A percentile compares a stretch with the other conserved stretches of the same genome.
Evolutionary conservation across 2,113 vertebrate genomes (phyloP).

Genomic region (Sterrhoptilus dennistouni): DNA sequence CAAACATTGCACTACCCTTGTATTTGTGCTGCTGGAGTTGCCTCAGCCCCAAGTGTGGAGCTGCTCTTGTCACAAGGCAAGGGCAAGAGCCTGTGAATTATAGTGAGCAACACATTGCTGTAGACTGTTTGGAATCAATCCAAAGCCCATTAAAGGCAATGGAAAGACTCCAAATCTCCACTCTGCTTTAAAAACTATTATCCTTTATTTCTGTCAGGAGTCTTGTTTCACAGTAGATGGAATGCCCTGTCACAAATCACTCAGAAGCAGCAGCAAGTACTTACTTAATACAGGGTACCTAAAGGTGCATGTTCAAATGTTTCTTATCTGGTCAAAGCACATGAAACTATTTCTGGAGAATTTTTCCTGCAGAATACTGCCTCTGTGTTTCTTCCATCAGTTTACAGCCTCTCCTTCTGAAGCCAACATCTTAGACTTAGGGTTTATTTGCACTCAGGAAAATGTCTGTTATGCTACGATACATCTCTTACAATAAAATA

Average conservation of each 20-base stretch:
- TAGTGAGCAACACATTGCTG: not conserved
- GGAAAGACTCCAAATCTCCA: not conserved
- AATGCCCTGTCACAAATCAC: not conserved
- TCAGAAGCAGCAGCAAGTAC: not conserved
- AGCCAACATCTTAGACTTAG: not conserved
- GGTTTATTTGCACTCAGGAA: not conserved
- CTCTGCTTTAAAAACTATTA: not conserved
- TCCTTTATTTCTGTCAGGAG: not conserved
- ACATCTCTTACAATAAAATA: not conserved
- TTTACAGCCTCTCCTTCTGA: constrained; percentile 22
- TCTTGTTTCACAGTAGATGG: not conserved
- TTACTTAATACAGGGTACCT: not conserved
- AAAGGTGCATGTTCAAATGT: not conserved
- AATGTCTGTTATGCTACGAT: not conserved
- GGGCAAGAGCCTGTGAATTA: not conserved
- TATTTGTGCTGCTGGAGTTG: not conserved
- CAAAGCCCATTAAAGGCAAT: constrained; percentile 26
- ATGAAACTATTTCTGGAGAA: not conserved
- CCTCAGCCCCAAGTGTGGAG: not conserved
- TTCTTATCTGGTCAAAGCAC: not conserved
- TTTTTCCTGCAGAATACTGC: not conserved
- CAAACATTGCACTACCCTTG: not conserved
- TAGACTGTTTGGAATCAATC: not conserved
- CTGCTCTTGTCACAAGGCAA: not conserved
- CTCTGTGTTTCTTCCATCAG: not conserved